Evolutionary conservation across 2,797 vertebrate genomes (phyloP), one percentile per base, ranked within the genome.

Genomic region (Erpetoichthys calabaricus): DNA sequence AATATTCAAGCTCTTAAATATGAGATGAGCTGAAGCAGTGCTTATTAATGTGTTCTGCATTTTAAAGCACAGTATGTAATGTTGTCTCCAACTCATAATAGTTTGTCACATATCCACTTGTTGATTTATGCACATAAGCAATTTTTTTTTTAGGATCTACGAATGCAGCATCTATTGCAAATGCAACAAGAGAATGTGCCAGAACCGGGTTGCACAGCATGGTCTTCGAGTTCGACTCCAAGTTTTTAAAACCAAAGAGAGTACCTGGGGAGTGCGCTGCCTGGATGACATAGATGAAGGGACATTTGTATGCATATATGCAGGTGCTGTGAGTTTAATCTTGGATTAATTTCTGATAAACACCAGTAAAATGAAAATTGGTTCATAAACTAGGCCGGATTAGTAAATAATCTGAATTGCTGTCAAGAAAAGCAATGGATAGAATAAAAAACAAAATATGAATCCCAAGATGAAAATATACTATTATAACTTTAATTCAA

Each of bases 231-330:
- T 91, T 43, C 89, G 91, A 5, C 74, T 98, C 42, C 92, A 98
- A 63, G 89, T 98, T 53, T 97, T 91, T 72, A 86, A 82, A 67
- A 91, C 90, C 0, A 69, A 69, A n/a, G 80, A 70, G 61, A 80
- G 81, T 0, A 91, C 89, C 59, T 97, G 94, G 94, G 94, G 88
- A 0, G 91, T 97, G 1, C 91, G 94, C 53, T 96, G 93, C 69
- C 80, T 87, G 0, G 93, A 98, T 44, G 92, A 97, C 73, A 71
- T 97, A 0, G 95, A 98, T 70, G 71, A 62, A 4, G 94, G 94
- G 8, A 97, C 91, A 0, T 97, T 96, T 54, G 72, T 97, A 67
- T 97, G 94, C 60, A 89, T 86, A 10, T 96, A 89, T 3, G 84
- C 94, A 85, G 94, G 94, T 89, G 8, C 5, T 51, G 5, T 51